phyloP scores from a whole-genome alignment of 2,888 invertebrate species.

The Agonum fuliginosum region DNA sequence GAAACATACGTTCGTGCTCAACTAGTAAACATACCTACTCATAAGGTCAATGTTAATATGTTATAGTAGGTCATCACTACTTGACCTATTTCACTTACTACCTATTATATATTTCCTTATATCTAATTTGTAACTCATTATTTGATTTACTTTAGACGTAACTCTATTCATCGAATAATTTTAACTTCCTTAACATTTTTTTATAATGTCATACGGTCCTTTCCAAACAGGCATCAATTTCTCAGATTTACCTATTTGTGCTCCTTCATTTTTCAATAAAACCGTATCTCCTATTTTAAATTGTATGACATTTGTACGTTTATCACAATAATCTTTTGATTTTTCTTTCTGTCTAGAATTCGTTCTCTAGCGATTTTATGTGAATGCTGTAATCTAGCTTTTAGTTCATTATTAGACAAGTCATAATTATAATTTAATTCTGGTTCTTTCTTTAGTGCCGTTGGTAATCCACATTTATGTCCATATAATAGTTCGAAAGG shows the following conservation, averaged over 20 bases:
- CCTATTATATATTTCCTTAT: too few relatives aligned
- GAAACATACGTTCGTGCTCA: too few relatives aligned
- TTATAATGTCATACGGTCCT: neutral
- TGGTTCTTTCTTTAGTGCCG: constrained; percentile 61
- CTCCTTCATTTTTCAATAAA: neutral
- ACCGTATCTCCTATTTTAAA: constrained; percentile 12
- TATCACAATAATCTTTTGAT: constrained; percentile 59
- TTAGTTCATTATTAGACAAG: constrained; percentile 61
- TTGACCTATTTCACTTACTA: too few relatives aligned
- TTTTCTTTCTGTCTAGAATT: constrained; percentile 61
- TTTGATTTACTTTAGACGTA: too few relatives aligned
- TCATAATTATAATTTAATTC: constrained; percentile 63
- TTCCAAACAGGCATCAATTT: neutral
- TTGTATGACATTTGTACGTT: neutral
- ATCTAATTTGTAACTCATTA: too few relatives aligned
- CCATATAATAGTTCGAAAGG: constrained; percentile 65
- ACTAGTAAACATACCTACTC: too few relatives aligned
- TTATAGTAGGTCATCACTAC: too few relatives aligned
- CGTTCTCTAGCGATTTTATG: constrained; percentile 63
- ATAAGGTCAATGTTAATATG: too few relatives aligned
- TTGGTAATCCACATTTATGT: constrained; percentile 60
- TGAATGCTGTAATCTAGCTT: constrained; percentile 61
- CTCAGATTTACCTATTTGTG: neutral
- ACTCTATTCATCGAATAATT: too few relatives aligned
- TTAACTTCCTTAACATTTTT: too few relatives aligned